Evolutionary conservation across 2,888 invertebrate species (phyloP).

Genomic region (Nemotelus pantherinus): DNA sequence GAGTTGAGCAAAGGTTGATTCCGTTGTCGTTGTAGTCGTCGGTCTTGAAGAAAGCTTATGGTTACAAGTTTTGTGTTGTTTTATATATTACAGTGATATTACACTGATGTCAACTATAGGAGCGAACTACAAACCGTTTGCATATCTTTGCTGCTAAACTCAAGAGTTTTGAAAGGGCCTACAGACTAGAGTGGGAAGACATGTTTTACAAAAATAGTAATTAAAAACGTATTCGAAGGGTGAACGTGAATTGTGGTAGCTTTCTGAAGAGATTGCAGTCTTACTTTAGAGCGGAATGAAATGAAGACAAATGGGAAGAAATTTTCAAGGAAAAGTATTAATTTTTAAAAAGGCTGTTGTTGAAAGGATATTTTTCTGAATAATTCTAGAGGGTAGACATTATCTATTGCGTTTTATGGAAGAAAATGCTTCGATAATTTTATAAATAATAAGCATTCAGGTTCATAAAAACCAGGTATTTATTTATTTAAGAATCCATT

Average conservation of each 20-base stretch:
- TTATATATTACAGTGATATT: not conserved
- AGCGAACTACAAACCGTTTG: constrained; percentile 28
- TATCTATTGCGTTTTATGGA: no score
- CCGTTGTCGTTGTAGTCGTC: not conserved
- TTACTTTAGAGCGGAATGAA: no score
- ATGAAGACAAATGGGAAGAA: no score
- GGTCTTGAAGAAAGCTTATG: constrained; percentile 14
- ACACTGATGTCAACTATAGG: constrained; percentile 22
- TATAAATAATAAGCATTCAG: no score
- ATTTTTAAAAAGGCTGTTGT: no score
- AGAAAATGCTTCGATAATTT: no score
- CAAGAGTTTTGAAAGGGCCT: not conserved
- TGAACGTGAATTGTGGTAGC: constrained; percentile 15
- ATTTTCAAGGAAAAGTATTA: no score
- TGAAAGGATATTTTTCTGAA: no score
- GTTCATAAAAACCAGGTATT: no score
- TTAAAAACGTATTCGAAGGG: constrained; percentile 2
- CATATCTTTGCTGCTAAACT: constrained; percentile 1
- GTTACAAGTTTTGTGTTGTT: constrained; percentile 15
- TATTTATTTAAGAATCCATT: no score
- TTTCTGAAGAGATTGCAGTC: not conserved
- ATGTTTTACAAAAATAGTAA: constrained; percentile 23
- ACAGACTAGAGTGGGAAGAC: not conserved
- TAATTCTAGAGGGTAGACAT: no score
- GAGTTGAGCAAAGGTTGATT: not conserved